Evolutionary conservation across 1,140 invertebrate species (phyloP), one percentile per base, ranked within the genome.

Genomic region (Drosophila cardini): DNA sequence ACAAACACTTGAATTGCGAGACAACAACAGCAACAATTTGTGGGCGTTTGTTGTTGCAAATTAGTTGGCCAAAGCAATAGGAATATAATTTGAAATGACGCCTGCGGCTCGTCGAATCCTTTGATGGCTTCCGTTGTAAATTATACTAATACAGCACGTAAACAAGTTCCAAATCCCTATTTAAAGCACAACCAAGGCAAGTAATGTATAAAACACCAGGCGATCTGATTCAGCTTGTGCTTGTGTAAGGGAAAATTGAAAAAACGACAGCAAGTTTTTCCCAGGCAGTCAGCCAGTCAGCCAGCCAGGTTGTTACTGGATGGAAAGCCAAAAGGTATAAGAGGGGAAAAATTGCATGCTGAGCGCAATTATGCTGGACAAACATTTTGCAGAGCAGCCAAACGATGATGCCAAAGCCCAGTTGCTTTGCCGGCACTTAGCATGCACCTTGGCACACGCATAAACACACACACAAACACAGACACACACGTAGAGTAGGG

Each of bases 331-430:
- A 26, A 73, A 58, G 50, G 13, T 32, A 45, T 18, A 60, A 45
- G 48, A 42, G 40, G 48, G 46, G 40, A 16, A 40, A 84, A 87
- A 90, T 77, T 89, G 84, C 84, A 89, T 80, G 85, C 84, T 89
- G 84, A 69, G 84, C 84, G 84, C 84, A 89, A 89, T 89, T 89
- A 89, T 89, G 84, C 85, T 89, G 84, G 84, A 89, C 84, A 89
- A 89, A 89, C 84, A 89, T 89, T 89, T 89, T 56, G 84, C 77
- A 89, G 70, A 42, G 55, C 55, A 71, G 62, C 70, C 46, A 56
- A 56, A 55, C 64, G 65, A 61, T 58, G 55, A 45, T 42, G 70
- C 64, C 11, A 42, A 32, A 71, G 56, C 67, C 15, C 18, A 36
- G 60, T 36, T 36, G 32, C 68, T 26, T 36, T 18, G 18, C 36